Evolutionary conservation across 2,888 invertebrate genomes (phyloP), one percentile per base, ranked within the genome.

Genomic region (Leptura quadrifasciata): DNA sequence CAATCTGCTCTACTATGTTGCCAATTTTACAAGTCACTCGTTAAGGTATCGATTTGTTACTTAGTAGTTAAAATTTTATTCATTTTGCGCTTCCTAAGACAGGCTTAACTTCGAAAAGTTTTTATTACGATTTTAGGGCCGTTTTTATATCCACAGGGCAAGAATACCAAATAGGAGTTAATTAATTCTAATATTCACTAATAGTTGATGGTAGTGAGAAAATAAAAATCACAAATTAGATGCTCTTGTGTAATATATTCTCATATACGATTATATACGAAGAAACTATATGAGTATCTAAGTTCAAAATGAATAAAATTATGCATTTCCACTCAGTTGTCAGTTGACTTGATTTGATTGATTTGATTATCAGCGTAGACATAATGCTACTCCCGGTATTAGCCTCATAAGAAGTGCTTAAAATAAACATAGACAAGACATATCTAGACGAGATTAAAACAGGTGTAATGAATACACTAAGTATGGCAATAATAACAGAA

Each of bases 21-120:
- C 72, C 76, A 77, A 76, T 77, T 79, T 76, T 70, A 64, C 64
- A 71, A 65, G 75, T 47, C 47, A 61, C 70, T 75, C 70, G 65
- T 71, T 75, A 75, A 60, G 24, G 57, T 71, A 75, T 71, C 64
- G 75, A 75, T 72, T 65, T 65, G 75, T 65, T 57, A 71, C 70
- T 39, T 31, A 60, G 70, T 21, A 61, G 52, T 71, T 71, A 71
- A 71, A 60, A 71, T 71, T 69, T 39, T 69, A 58, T 58, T 58
- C 69, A 35, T 69, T 60, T 58, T 60, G n/a, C 17, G 39, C 47
- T 10, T 35, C 47, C 35, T 58, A 21, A 35, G 18, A 31, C 27
- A 5, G 58, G 58, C 20, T 10, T 18, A 31, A 35, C 20, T 69
- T 69, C 9, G 15, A 17, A 12, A 31, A 18, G 58, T 18, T 69